Conservation (phyloP, 2,797 vertebrate genomes). For the Micrastur ruficollis region DNA sequence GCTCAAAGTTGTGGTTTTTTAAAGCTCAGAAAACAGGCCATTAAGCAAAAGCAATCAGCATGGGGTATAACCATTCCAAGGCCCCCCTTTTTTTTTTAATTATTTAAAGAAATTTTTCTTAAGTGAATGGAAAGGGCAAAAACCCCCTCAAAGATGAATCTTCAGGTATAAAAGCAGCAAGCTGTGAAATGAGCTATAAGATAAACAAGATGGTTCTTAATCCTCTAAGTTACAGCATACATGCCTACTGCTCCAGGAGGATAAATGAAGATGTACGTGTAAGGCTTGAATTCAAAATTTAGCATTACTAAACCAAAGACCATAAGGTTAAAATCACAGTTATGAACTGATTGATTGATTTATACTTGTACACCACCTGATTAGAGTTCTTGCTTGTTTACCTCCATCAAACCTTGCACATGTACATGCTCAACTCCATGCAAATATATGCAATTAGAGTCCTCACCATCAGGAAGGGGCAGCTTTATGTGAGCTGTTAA, state of each 20-base stretch:
- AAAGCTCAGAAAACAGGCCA: constrained; percentile 51
- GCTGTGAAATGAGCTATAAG: constrained; percentile 51
- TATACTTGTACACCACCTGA: neutral
- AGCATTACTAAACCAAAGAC: neutral
- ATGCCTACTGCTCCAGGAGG: neutral
- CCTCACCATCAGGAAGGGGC: neutral
- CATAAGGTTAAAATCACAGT: neutral
- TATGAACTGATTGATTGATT: neutral
- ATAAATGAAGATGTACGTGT: neutral
- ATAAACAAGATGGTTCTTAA: neutral
- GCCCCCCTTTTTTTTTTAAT: neutral
- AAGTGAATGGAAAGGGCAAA: neutral
- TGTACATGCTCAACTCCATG: neutral
- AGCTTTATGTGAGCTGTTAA: neutral
- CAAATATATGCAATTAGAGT: constrained; percentile 10
- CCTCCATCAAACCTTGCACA: neutral
- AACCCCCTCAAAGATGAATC: neutral
- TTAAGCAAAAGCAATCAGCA: constrained; percentile 59
- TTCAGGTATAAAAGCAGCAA: constrained; percentile 40
- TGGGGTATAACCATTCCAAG: constrained; percentile 32
- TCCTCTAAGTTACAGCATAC: neutral
- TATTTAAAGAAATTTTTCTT: constrained; percentile 15
- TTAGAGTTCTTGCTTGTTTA: neutral
- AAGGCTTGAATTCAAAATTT: neutral
- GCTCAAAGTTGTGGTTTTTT: constrained; percentile 22